Conservation (phyloP, 2,113 vertebrate genomes). For the Synodontis membranacea region DNA sequence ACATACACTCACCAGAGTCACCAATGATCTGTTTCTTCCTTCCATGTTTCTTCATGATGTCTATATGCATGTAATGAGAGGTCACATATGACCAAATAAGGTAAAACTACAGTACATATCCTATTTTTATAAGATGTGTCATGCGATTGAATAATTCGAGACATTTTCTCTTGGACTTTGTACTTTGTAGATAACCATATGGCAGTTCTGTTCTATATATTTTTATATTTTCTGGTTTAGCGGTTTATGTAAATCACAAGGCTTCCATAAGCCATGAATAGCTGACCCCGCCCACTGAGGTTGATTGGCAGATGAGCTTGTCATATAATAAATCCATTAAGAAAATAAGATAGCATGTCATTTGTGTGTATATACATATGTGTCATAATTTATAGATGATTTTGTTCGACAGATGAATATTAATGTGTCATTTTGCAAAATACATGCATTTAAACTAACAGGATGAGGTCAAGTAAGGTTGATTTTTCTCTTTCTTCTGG, state of each 20-base stretch:
- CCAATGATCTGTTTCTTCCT: background rate
- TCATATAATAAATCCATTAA: background rate
- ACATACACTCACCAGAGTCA: background rate
- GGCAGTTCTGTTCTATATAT: too few species aligned
- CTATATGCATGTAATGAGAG: background rate
- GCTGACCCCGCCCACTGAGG: background rate
- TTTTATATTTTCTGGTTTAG: background rate
- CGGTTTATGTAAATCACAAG: background rate
- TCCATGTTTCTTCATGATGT: background rate
- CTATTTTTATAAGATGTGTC: background rate
- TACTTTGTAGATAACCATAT: background rate
- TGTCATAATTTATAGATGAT: background rate
- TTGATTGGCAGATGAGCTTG: background rate
- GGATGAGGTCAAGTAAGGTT: background rate
- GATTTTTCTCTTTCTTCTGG: conserved; percentile 6
- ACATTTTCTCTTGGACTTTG: background rate
- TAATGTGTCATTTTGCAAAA: background rate
- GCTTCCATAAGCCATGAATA: background rate
- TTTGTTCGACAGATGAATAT: background rate
- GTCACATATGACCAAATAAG: background rate
- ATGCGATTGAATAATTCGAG: background rate
- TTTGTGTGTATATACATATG: background rate
- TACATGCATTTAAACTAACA: conserved; percentile 8
- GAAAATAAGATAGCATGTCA: background rate
- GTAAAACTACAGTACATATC: background rate